Evolutionary conservation across 2,888 invertebrate genomes (phyloP), one percentile per base, ranked within the genome.

Genomic region (Tanypteryx hageni): DNA sequence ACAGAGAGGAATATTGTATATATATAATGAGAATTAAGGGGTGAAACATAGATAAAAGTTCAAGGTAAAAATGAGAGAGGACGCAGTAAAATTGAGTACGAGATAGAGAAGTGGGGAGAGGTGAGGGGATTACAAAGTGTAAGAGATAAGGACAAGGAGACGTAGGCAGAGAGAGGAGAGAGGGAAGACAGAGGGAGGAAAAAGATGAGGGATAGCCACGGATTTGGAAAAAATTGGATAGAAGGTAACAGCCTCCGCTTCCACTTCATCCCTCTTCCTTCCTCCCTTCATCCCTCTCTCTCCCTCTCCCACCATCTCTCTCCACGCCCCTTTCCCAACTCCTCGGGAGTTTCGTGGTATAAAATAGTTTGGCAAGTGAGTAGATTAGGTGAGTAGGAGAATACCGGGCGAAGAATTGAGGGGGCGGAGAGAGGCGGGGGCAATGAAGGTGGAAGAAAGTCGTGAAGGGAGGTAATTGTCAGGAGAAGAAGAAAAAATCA

Each of bases 301-400:
- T 44, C 44, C 5, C 44, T 5, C 44, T 44, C 10, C 31, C 10
- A 7, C 31, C 82, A 0, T 56, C 10, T 16, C 83, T 57, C n/a
- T 57, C 18, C 10, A 7, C 7, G 56, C 10, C n/a, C 56, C 18
- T 18, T 27, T 44, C 44, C 44, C 56, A 13, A 56, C 44, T 57
- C 11, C 44, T n/a, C 83, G 5, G 5, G 44, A 83, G 83, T 83
- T 57, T 44, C 83, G n/a, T 56, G 18, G 56, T 83, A 83, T 83
- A 83, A 83, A 83, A 83, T 44, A 83, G 83, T 83, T 83, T 83
- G 44, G 44, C 56, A 27, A 83, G 83, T 56, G 56, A 83, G 83
- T 83, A 83, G 83, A 83, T 83, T 83, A 83, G 83, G 83, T 83
- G 76, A 44, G 44, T 44, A 44, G 44, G 44, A 3, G 44, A 5